These are phyloP conservation scores for Drosophila parthenogenetica DNA, from an alignment of 2,888 invertebrate genomes.

Conservation along the genomic window DNA sequence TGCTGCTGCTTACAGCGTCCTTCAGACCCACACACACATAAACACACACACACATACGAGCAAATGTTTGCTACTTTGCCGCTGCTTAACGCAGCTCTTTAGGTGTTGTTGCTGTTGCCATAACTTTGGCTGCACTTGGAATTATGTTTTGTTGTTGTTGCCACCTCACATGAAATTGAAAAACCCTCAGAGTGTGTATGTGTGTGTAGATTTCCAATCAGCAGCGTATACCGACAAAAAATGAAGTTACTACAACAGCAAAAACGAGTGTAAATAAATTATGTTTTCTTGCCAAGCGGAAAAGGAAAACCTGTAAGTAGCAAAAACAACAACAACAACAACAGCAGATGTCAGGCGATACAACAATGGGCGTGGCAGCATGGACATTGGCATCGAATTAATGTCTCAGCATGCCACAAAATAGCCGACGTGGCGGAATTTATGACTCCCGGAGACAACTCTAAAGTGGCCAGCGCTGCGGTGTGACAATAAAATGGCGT, in stretches of 20 bases:
- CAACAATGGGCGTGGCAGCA: slow-evolving; percentile 18
- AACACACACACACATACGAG: slow-evolving; percentile 5
- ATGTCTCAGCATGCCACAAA: slow-evolving; percentile 78
- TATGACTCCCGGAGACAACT: slow-evolving; percentile 76
- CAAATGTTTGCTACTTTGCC: slow-evolving; percentile 40
- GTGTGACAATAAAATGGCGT: slow-evolving; percentile 80
- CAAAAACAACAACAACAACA: slow-evolving; percentile 8
- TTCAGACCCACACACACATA: slow-evolving; percentile 39
- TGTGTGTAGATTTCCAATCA: slow-evolving; percentile 67
- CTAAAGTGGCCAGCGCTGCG: slow-evolving; percentile 75
- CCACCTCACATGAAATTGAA: slow-evolving; percentile 65
- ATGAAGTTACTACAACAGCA: slow-evolving; percentile 71
- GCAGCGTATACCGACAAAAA: slow-evolving; percentile 49
- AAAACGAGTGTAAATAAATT: slow-evolving; percentile 70
- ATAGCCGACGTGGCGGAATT: slow-evolving; percentile 77
- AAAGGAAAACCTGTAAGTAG: slow-evolving; percentile 50
- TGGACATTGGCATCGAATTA: slow-evolving; percentile 73
- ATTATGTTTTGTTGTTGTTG: slow-evolving; percentile 42
- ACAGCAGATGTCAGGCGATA: slow-evolving; percentile 1
- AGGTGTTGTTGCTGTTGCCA: slow-evolving; percentile 52
- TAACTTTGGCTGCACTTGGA: slow-evolving; percentile 74
- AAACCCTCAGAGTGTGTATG: slow-evolving; percentile 39
- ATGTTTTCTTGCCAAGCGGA: slow-evolving; percentile 43
- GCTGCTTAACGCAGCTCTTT: slow-evolving; percentile 48
- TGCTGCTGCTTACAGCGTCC: slow-evolving; percentile 69